phyloP scores from a whole-genome alignment of 2,113 vertebrate species.

The Bothrops jararaca region DNA sequence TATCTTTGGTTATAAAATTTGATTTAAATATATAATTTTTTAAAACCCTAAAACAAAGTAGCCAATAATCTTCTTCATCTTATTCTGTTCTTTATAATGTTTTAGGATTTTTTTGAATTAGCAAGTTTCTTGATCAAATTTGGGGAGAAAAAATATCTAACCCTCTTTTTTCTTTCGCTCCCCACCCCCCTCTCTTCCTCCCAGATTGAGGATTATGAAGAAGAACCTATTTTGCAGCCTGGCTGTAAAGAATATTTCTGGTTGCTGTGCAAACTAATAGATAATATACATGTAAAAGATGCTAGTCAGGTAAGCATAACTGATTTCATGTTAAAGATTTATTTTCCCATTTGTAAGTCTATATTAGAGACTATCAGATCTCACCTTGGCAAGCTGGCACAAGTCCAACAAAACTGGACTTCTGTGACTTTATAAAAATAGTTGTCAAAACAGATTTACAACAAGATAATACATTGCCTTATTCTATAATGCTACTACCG shows the following conservation, averaged over 20 bases:
- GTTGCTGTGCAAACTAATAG: slow-evolving; percentile 98
- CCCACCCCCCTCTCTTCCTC: background rate
- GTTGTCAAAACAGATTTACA: background rate
- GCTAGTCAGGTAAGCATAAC: slow-evolving; percentile 87
- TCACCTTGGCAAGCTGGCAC: background rate
- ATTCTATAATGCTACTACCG: background rate
- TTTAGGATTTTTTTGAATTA: background rate
- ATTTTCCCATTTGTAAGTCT: background rate
- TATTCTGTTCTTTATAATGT: background rate
- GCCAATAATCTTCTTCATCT: background rate
- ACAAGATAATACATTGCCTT: background rate
- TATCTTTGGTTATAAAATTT: background rate
- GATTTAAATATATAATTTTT: background rate
- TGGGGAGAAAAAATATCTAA: slow-evolving; percentile 16
- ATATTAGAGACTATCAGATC: background rate
- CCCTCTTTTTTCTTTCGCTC: background rate
- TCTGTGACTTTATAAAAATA: background rate
- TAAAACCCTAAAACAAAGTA: background rate
- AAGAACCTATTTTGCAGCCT: slow-evolving; percentile 87
- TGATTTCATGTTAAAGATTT: slow-evolving; percentile 4
- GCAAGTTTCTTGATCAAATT: background rate
- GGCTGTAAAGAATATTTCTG: slow-evolving; percentile 99
- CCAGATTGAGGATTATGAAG: slow-evolving; percentile 95
- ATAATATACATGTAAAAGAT: slow-evolving; percentile 99
- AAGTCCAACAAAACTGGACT: background rate